Evolutionary conservation across 2,888 invertebrate species (phyloP).

Genomic region (Callimorpha dominula): DNA sequence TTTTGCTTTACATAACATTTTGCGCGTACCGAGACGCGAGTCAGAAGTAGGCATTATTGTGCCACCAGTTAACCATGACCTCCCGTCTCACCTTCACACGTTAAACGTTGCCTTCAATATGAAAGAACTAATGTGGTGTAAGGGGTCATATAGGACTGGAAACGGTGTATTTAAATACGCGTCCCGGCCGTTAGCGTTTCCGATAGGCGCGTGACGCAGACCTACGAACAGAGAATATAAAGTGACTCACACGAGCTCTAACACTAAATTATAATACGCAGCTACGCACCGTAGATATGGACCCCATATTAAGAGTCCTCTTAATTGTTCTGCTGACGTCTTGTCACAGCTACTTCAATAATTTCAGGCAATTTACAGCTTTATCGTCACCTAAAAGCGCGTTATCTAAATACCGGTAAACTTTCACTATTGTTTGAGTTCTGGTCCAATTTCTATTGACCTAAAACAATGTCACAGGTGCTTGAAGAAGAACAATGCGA

Average conservation of each 20-base stretch:
- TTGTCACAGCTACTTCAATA: slow-evolving; percentile 7
- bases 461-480: slow-evolving; percentile 37
- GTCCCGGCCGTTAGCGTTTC: slow-evolving; percentile 80
- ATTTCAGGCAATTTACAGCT: slow-evolving; percentile 17
- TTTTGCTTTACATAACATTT: slow-evolving; percentile 47
- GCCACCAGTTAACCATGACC: slow-evolving; percentile 37
- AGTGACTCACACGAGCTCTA: slow-evolving; percentile 60
- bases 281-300: slow-evolving; percentile 25
- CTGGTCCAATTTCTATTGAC: slow-evolving; percentile 40
- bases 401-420: slow-evolving; percentile 37
- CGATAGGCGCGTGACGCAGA: slow-evolving; percentile 80
- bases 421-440: slow-evolving; percentile 50
- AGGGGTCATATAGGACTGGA: slow-evolving; percentile 40
- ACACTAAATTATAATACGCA: slow-evolving; percentile 21
- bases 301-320: slow-evolving; percentile 26
- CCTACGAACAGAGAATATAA: slow-evolving; percentile 73
- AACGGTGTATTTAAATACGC: slow-evolving; percentile 70
- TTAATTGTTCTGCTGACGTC: slow-evolving; percentile 51
- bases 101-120: slow-evolving; percentile 18
- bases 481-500: slow-evolving; percentile 32
- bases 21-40: slow-evolving; percentile 39
- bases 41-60: slow-evolving; percentile 42
- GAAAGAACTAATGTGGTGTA: slow-evolving; percentile 38
- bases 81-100: slow-evolving; percentile 44
- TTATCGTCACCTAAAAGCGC: slow-evolving; percentile 29